Percentiles rank a stretch among this genome's conserved stretches.
Conservation (phyloP, 2,113 vertebrate genomes). For the Psilopsiagon aurifrons region DNA sequence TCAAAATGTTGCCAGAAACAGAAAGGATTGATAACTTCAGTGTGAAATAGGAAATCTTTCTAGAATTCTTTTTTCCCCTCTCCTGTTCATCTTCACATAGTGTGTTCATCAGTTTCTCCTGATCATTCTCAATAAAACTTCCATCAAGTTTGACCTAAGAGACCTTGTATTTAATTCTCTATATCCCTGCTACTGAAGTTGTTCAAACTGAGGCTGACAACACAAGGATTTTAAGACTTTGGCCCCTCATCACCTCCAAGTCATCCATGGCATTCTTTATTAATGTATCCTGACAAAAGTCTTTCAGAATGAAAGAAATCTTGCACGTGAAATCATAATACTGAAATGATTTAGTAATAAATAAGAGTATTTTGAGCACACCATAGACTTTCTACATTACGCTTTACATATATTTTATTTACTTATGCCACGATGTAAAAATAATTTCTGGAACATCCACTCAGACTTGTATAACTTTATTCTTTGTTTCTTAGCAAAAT, state of each 20-base stretch:
- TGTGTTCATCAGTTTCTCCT: background rate
- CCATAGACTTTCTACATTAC: background rate
- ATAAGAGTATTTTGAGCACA: background rate
- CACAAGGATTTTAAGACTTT: background rate
- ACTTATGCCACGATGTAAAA: background rate
- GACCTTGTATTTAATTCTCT: background rate
- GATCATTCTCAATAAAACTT: background rate
- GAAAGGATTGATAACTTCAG: background rate
- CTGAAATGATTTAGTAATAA: background rate
- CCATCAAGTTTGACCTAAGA: background rate
- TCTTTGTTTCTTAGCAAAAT: background rate
- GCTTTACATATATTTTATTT: background rate
- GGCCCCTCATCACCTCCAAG: background rate
- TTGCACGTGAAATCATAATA: background rate
- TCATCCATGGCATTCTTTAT: background rate
- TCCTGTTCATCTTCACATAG: background rate
- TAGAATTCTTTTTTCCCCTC: background rate
- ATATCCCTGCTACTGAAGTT: background rate
- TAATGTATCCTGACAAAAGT: background rate
- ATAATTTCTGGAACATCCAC: background rate
- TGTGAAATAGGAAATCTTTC: background rate
- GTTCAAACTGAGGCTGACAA: background rate
- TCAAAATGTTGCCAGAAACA: background rate
- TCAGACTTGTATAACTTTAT: background rate
- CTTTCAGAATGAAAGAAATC: background rate